phyloP scores from a whole-genome alignment of 1,140 invertebrate species.

The Heliconius nattereri region DNA sequence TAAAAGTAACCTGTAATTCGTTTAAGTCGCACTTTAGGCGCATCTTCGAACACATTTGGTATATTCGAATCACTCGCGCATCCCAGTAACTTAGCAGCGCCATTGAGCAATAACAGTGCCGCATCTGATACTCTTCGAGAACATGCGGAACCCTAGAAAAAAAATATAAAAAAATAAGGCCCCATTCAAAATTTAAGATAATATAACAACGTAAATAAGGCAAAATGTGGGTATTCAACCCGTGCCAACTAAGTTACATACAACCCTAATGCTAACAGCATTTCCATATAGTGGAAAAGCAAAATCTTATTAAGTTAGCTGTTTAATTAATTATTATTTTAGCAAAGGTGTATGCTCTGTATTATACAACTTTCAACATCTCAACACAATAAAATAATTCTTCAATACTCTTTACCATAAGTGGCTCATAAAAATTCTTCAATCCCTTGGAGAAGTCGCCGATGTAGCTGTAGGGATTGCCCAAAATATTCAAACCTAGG shows the following conservation, averaged over 20 bases:
- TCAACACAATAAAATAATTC: too few relatives aligned
- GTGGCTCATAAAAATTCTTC: slow-evolving; percentile 66
- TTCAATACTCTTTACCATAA: slow-evolving; percentile 47
- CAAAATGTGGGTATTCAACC: too few relatives aligned
- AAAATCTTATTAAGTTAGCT: too few relatives aligned
- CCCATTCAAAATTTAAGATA: too few relatives aligned
- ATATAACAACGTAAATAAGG: too few relatives aligned
- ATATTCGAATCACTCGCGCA: slow-evolving; percentile 33
- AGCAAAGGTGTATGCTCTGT: too few relatives aligned
- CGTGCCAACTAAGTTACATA: too few relatives aligned
- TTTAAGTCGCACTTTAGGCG: slow-evolving; percentile 29
- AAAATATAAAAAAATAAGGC: too few relatives aligned
- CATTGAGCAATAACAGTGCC: slow-evolving; percentile 36
- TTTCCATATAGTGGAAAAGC: too few relatives aligned
- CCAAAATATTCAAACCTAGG: slow-evolving; percentile 93
- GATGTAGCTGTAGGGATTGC: slow-evolving; percentile 92
- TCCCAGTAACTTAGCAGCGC: slow-evolving; percentile 50
- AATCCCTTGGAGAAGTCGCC: slow-evolving; percentile 86
- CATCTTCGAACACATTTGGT: slow-evolving; percentile 39
- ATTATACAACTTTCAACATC: too few relatives aligned
- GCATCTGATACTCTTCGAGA: slow-evolving; percentile 38
- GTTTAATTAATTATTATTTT: too few relatives aligned
- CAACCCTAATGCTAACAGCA: too few relatives aligned
- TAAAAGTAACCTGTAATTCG: neutral
- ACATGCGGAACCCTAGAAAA: slow-evolving; percentile 37